Evolutionary conservation across 2,113 vertebrate species (phyloP).

Genomic region (Irena cyanogastra): DNA sequence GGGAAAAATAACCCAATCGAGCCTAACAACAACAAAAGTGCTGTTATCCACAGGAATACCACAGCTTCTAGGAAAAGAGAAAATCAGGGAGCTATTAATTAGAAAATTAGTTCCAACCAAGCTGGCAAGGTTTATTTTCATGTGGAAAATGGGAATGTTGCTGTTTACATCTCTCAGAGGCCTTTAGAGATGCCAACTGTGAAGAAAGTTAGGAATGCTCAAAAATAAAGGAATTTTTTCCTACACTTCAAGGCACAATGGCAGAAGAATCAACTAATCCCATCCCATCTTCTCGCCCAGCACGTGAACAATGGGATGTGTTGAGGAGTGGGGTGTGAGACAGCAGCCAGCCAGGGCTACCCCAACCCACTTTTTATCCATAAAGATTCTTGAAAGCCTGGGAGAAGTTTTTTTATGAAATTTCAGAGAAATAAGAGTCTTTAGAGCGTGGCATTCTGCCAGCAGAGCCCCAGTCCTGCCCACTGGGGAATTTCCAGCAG

Average conservation of each 20-base stretch:
- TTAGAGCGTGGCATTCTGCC: neutral
- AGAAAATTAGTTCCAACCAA: conserved; percentile 7
- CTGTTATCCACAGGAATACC: neutral
- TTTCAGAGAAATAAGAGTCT: neutral
- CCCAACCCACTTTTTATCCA: neutral
- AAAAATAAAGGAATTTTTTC: neutral
- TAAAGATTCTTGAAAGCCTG: neutral
- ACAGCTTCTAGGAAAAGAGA: neutral
- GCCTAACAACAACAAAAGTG: neutral
- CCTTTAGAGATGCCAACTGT: neutral
- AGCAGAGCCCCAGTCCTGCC: neutral
- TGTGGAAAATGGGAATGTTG: neutral
- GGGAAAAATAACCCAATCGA: neutral
- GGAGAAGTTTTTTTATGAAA: neutral
- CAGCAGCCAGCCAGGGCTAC: neutral
- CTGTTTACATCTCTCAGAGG: neutral
- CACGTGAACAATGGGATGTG: neutral
- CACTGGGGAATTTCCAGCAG: neutral
- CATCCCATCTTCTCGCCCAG: neutral
- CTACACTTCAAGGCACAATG: neutral
- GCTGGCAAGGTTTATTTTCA: neutral
- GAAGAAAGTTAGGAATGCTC: neutral
- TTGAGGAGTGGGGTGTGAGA: neutral
- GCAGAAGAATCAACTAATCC: neutral
- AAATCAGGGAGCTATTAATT: neutral